Conservation (phyloP, 2,888 invertebrate species). For the Pollenia amentaria region DNA sequence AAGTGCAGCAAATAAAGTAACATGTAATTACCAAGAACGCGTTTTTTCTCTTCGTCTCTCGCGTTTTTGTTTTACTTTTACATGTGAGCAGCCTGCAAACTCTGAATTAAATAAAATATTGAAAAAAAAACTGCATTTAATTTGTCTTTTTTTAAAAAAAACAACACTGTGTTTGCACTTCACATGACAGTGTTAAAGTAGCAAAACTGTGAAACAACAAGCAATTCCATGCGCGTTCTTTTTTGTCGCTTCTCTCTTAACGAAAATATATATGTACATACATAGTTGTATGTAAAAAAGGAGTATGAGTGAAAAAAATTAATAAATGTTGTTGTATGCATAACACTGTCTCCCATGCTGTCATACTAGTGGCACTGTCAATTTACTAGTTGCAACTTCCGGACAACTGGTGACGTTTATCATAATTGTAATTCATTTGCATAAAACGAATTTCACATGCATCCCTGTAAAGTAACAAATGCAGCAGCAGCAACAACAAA, state of each 20-base stretch:
- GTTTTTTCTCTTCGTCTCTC: conserved; percentile 39
- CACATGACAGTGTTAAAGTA: conserved; percentile 70
- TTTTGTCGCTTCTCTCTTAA: background rate
- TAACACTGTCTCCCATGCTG: conserved; percentile 66
- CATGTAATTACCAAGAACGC: conserved; percentile 64
- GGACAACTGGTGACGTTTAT: conserved; percentile 83
- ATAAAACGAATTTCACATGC: conserved; percentile 76
- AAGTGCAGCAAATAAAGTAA: conserved; percentile 69
- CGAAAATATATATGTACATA: background rate
- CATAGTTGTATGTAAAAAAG: conserved; percentile 18
- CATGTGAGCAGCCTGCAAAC: conserved; percentile 11
- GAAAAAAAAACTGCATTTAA: conserved; percentile 63
- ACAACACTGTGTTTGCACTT: conserved; percentile 59
- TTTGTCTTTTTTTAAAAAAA: conserved; percentile 67
- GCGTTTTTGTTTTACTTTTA: background rate
- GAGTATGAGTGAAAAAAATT: conserved; percentile 35
- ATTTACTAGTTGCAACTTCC: conserved; percentile 80
- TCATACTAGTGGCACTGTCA: conserved; percentile 75
- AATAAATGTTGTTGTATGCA: conserved; percentile 52
- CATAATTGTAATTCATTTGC: conserved; percentile 83
- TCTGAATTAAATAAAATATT: conserved; percentile 18
- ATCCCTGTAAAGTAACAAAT: conserved; percentile 77
- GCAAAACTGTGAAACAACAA: conserved; percentile 60
- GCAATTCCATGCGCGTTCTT: conserved; percentile 28
- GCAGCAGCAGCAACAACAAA: background rate